Evolutionary conservation across 2,797 vertebrate species (phyloP), one percentile per base, ranked within the genome.

Genomic region (Micropoecilia bifurca): DNA sequence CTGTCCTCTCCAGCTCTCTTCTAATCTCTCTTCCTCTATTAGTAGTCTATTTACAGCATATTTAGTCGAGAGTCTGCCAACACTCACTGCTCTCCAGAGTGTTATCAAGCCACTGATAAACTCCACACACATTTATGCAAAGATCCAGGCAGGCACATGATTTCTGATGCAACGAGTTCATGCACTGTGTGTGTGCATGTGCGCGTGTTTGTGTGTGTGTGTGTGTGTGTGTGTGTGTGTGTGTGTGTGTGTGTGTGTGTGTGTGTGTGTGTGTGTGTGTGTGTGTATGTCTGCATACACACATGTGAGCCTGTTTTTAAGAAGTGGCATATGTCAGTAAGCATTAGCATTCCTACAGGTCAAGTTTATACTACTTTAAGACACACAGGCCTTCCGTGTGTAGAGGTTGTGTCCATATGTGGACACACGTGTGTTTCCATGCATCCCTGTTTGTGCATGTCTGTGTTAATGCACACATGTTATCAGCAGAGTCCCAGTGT

Each of bases 1-100:
- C 90, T 91, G 90, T 91, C 91, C 90, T 92, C 92, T 88, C 85
- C 86, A 87, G 83, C 82, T 63, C 80, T 88, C 86, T 83, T 90
- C 88, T 92, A 92, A 93, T 93, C 93, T 91, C 85, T 89, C 83
- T 85, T 73, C 72, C 89, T 93, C 90, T 91, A 93, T 94, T 93
- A 95, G 93, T 90, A 92, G 91, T 95, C 94, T 92, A 94, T 94
- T 94, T 93, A 94, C 91, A 88, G 93, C 92, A 63, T 91, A 85
- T 92, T 94, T 90, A 85, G 89, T 88, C 85, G 85, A 87, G 80
- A 90, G 89, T 91, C 91, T 91, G 90, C 89, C 92, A 92, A 90
- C 91, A 93, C 91, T 89, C 90, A 89, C 78, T 78, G 77, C 92
- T 92, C 92, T 91, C 92, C 84, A 87, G 90, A 89, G 91, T 90